Percentiles rank a stretch among this genome's conserved stretches.
Evolutionary conservation across 2,888 invertebrate species (phyloP).

Genomic region (Saturnia pavonia): DNA sequence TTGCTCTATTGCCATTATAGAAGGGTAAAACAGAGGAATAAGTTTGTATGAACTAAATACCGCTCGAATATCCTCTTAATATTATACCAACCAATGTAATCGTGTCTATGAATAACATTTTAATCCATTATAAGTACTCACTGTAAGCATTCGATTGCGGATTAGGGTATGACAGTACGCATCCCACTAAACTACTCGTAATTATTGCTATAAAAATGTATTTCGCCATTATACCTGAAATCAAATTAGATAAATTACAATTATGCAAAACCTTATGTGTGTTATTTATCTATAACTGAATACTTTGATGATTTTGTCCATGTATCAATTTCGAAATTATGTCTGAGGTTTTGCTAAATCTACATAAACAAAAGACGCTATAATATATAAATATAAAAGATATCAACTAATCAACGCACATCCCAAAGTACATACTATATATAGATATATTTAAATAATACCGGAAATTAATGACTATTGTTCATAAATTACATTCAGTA

Average conservation of each 20-base stretch:
- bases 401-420: too few relatives aligned
- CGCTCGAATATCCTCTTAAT: too few relatives aligned
- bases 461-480: background rate
- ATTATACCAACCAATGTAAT: too few relatives aligned
- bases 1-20: too few relatives aligned
- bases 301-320: background rate
- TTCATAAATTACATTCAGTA: constrained; percentile 1
- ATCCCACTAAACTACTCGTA: constrained; percentile 13
- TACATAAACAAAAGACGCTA: too few relatives aligned
- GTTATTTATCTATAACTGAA: background rate
- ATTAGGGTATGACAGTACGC: constrained; percentile 12
- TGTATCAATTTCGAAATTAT: background rate
- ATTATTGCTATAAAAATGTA: constrained; percentile 11
- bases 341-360: too few relatives aligned
- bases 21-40: too few relatives aligned
- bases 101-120: background rate
- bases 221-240: constrained; percentile 18
- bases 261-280: background rate
- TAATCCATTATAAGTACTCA: background rate
- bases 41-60: too few relatives aligned
- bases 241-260: background rate
- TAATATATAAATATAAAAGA: too few relatives aligned
- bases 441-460: background rate
- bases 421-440: too few relatives aligned
- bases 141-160: background rate